A percentile compares a stretch with the other conserved stretches of the same genome.
phyloP scores from a whole-genome alignment of 2,113 vertebrate genomes.

The Acanthisitta chloris region DNA sequence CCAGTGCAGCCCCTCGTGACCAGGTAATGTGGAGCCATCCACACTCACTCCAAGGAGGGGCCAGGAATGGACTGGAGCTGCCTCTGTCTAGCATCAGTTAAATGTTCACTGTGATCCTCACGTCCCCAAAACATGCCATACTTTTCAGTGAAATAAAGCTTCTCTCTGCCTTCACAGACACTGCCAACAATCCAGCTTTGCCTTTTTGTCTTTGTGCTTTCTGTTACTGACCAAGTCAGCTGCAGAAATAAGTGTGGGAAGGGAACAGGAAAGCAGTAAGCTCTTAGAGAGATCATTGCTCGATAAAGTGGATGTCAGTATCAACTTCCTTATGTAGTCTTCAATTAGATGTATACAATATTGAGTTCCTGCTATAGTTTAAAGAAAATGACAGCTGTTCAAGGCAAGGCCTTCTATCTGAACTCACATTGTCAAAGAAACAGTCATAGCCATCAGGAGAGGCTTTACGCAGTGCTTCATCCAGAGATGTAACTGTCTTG shows the following conservation, averaged over 20 bases:
- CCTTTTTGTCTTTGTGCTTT: not conserved
- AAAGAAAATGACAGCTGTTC: not conserved
- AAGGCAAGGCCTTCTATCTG: not conserved
- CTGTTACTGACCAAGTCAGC: not conserved
- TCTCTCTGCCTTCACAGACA: not conserved
- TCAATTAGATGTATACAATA: not conserved
- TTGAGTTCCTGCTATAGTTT: not conserved
- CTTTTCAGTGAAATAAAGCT: not conserved
- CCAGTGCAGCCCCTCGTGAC: not conserved
- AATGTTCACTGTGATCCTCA: not conserved
- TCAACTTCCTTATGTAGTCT: not conserved
- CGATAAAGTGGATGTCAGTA: not conserved
- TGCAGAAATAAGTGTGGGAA: not conserved
- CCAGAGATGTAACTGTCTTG: constrained; percentile 81
- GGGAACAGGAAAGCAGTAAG: not conserved
- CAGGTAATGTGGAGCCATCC: accelerated
- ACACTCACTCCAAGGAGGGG: not conserved
- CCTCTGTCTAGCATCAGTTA: not conserved
- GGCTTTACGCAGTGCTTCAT: constrained; percentile 79
- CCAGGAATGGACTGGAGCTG: not conserved
- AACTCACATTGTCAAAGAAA: constrained; percentile 88
- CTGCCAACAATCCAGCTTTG: not conserved
- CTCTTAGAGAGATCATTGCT: not conserved
- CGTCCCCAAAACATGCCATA: not conserved
- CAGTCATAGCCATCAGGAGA: constrained; percentile 87